These are phyloP conservation scores for Phoebastria nigripes DNA, from an alignment of 2,797 vertebrate species.

Conservation along the genomic window DNA sequence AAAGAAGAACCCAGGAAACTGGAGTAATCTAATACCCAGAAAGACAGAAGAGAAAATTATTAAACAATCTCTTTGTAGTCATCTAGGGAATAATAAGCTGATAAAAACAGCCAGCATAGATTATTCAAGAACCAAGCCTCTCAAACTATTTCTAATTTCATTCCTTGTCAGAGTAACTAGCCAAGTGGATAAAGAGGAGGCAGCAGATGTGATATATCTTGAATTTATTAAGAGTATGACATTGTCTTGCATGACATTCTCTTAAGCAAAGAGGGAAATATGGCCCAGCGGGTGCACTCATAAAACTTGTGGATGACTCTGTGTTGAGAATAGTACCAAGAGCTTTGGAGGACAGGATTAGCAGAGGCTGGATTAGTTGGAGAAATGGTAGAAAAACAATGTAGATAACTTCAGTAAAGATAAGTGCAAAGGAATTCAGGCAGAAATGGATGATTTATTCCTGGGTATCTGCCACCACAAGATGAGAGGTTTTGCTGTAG, in stretches of 20 bases:
- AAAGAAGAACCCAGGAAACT: background rate
- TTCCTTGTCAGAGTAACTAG: slow-evolving; percentile 12
- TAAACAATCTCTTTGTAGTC: background rate
- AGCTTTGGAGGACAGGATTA: background rate
- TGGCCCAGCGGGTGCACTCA: background rate
- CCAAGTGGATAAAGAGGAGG: slow-evolving; percentile 7
- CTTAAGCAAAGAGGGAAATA: background rate
- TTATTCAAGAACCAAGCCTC: background rate
- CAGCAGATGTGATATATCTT: background rate
- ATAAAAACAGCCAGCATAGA: background rate
- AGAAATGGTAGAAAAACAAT: background rate
- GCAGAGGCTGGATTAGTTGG: background rate
- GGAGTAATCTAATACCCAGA: background rate
- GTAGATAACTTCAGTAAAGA: background rate
- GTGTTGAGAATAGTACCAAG: background rate
- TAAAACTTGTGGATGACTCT: background rate
- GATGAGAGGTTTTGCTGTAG: background rate
- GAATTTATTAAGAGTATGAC: slow-evolving; percentile 20
- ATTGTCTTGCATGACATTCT: background rate
- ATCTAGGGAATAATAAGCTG: background rate
- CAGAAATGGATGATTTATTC: background rate
- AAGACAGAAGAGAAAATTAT: background rate
- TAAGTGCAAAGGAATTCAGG: background rate
- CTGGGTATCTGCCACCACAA: no score
- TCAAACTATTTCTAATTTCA: slow-evolving; percentile 18